Evolutionary conservation across 2,797 vertebrate genomes (phyloP), one percentile per base, ranked within the genome.

Genomic region (Crax fasciolata): DNA sequence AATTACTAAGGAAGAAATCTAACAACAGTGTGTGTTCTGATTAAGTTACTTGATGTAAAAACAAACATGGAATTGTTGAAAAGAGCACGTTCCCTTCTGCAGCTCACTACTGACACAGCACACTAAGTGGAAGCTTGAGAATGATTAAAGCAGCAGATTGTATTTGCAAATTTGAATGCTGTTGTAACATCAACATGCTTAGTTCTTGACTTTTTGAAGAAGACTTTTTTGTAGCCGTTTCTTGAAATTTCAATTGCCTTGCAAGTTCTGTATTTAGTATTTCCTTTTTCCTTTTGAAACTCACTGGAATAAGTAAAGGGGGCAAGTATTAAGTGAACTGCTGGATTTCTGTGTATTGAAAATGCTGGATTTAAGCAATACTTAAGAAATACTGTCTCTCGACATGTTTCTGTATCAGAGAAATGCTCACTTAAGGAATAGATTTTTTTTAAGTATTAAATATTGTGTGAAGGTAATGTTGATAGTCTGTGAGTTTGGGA

Each of bases 1-100:
- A 98, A 98, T 98, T 98, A 98, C 97, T 95, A 96, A 5, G 14
- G 74, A 86, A 94, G 96, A 97, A 98, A 98, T 98, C 97, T 97
- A 94, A 97, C 96, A 97, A 95, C 96, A 97, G 94, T 97, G 95
- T 97, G 97, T 97, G 93, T 97, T 98, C 96, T 96, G 98, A 98
- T 98, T 97, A 97, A 97, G 96, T 97, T 97, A 96, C 96, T 97
- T 97, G 96, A 96, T 97, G 59, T 97, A 95, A 95, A 96, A 97
- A 93, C 96, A 97, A 74, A 90, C 87, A 62, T 1, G 49, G 88
- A 54, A 48, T 77, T 87, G 68, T 30, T 93, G 65, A 92, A 96
- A 89, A 89, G 72, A 86, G 75, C 71, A 84, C 20, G 13, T 89
- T 71, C 28, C 67, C 51, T 77, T 57, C 39, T 83, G 68, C 82